phyloP scores from a whole-genome alignment of 2,113 vertebrate species.

The Lucifuga dentata region DNA sequence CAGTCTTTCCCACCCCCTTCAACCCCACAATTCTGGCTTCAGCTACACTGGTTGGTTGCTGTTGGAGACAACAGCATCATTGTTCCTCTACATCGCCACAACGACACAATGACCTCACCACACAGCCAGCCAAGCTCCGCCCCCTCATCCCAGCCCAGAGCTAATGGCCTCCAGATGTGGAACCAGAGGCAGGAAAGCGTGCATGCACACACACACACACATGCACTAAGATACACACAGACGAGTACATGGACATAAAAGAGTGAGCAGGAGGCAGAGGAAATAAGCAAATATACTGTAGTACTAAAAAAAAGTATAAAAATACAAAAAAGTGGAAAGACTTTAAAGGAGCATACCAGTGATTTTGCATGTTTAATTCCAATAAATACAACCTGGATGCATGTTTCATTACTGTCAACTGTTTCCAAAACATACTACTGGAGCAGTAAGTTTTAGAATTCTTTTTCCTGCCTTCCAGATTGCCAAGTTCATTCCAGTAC shows the following conservation, averaged over 20 bases:
- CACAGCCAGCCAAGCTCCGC: conserved; percentile 61
- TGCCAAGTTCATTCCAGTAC: too few species aligned
- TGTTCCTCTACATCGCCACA: conserved; percentile 76
- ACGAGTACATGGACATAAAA: conserved; percentile 56
- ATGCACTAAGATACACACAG: neutral
- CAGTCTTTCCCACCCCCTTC: neutral
- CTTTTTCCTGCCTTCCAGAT: too few species aligned
- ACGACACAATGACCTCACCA: conserved; percentile 77
- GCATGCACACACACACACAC: conserved; percentile 14
- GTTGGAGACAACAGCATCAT: conserved; percentile 77
- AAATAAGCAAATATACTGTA: conserved; percentile 51
- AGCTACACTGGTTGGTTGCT: conserved; percentile 35
- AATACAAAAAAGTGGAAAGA: too few species aligned
- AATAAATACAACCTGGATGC: too few species aligned
- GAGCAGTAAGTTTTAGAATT: too few species aligned
- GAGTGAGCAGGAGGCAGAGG: conserved; percentile 27
- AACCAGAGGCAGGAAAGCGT: conserved; percentile 50
- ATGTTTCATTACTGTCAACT: too few species aligned
- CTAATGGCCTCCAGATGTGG: conserved; percentile 82
- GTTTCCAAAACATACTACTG: too few species aligned
- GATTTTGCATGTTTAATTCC: too few species aligned
- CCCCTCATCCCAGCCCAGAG: conserved; percentile 55
- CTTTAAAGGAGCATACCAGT: too few species aligned
- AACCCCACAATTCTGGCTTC: conserved; percentile 34
- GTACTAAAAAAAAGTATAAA: too few species aligned